Conservation (phyloP, 2,888 invertebrate species). For the Melangyna quadrimaculata region DNA sequence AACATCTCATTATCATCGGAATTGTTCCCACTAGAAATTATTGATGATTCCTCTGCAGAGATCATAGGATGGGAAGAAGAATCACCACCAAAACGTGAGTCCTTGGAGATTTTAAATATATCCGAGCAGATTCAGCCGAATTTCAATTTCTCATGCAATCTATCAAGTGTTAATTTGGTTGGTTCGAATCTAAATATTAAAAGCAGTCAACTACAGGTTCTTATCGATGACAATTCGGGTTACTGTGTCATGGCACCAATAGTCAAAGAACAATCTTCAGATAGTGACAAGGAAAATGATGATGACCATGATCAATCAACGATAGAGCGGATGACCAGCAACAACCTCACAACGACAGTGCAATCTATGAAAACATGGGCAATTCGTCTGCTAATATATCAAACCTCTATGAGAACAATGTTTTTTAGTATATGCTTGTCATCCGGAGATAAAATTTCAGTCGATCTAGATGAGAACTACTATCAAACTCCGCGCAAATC, state of each 20-base stretch:
- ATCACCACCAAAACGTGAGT: conserved; percentile 71
- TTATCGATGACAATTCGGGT: conserved; percentile 79
- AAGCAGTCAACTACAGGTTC: conserved; percentile 65
- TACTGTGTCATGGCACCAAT: conserved; percentile 81
- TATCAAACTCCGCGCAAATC: conserved; percentile 79
- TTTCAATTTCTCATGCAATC: conserved; percentile 80
- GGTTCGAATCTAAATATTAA: conserved; percentile 78
- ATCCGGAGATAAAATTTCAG: not conserved
- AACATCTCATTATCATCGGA: conserved; percentile 74
- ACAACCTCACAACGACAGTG: conserved; percentile 73
- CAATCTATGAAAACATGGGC: conserved; percentile 78
- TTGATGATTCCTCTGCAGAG: conserved; percentile 73
- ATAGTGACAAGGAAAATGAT: conserved; percentile 55
- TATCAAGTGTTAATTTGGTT: conserved; percentile 79
- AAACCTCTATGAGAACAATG: conserved; percentile 79
- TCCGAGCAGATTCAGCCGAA: conserved; percentile 79
- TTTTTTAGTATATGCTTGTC: conserved; percentile 74
- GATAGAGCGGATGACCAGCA: not conserved
- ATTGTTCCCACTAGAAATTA: conserved; percentile 71
- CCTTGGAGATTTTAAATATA: conserved; percentile 77
- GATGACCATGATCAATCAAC: conserved; percentile 60
- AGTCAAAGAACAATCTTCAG: conserved; percentile 72
- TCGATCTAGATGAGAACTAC: conserved; percentile 75
- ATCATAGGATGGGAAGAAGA: not conserved
- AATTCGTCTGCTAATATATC: conserved; percentile 36